These are phyloP conservation scores for Hipparchia sbordonii DNA, from an alignment of 2,888 invertebrate species.

Conservation along the genomic window DNA sequence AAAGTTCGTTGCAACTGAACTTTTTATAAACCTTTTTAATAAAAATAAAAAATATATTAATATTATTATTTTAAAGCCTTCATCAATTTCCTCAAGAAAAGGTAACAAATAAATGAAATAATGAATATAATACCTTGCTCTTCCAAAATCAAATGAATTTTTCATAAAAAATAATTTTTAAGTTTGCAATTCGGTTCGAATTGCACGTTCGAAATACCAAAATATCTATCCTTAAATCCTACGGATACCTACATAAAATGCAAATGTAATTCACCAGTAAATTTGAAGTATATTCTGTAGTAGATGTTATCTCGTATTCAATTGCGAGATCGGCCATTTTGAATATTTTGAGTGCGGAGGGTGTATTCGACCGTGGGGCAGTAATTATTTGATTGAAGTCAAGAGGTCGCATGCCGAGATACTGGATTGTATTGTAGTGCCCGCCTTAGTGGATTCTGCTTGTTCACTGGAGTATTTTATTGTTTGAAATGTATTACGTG, in stretches of 20 bases:
- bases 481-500: slow-evolving; percentile 61
- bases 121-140: no score
- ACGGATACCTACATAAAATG: slow-evolving; percentile 11
- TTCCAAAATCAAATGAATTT: no score
- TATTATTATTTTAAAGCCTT: no score
- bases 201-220: neutral
- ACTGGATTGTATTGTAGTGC: slow-evolving; percentile 63
- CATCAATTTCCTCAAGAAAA: no score
- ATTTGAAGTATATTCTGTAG: slow-evolving; percentile 26
- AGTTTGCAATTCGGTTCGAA: slow-evolving; percentile 17
- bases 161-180: neutral
- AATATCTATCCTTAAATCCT: slow-evolving; percentile 6
- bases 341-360: slow-evolving; percentile 73
- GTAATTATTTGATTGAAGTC: slow-evolving; percentile 83
- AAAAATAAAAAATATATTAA: neutral
- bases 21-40: neutral
- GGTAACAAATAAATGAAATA: no score
- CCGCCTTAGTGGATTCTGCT: slow-evolving; percentile 57
- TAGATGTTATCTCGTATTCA: slow-evolving; percentile 68
- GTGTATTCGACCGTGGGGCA: slow-evolving; percentile 77
- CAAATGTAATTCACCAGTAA: slow-evolving; percentile 26
- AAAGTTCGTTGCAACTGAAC: slow-evolving; percentile 51
- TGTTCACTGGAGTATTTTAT: slow-evolving; percentile 63
- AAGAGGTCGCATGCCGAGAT: slow-evolving; percentile 80
- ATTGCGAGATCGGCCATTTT: slow-evolving; percentile 74